These are phyloP conservation scores for Cercopithecus mitis DNA, from an alignment of 2,797 vertebrate genomes.

Conservation along the genomic window DNA sequence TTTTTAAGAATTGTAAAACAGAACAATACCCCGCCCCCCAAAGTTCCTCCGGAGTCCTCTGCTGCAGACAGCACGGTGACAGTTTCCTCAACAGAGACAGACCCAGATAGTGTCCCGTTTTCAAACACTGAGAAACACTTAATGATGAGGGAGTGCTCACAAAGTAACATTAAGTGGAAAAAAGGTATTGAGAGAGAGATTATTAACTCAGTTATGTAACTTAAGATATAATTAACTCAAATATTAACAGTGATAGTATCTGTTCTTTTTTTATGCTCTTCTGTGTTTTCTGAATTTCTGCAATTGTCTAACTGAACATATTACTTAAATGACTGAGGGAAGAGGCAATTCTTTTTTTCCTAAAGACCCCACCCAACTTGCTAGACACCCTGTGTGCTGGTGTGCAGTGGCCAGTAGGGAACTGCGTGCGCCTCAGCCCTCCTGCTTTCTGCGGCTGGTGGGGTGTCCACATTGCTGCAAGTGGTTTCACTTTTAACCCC, in stretches of 20 bases:
- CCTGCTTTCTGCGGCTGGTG: not conserved
- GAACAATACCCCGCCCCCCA: not conserved
- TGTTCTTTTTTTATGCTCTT: not conserved
- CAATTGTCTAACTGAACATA: not conserved
- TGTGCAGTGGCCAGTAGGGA: rapidly evolving
- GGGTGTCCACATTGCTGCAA: rapidly evolving
- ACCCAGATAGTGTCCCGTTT: not conserved
- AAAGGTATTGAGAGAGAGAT: not conserved
- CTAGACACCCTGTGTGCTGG: too few relatives aligned
- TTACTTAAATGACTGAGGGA: not conserved
- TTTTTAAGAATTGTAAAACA: not conserved
- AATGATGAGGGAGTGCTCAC: not conserved
- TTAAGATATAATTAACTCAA: not conserved
- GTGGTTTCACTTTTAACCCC: not conserved
- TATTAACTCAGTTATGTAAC: too few relatives aligned
- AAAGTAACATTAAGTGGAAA: not conserved
- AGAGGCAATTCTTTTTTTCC: too few relatives aligned
- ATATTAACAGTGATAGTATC: not conserved
- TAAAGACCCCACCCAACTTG: not conserved
- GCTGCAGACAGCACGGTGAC: not conserved
- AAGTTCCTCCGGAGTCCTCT: not conserved
- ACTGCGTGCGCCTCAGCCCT: rapidly evolving
- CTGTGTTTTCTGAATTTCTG: not conserved
- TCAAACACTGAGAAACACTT: not conserved
- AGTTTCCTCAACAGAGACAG: not conserved